Evolutionary conservation across 64 coral and sea anemone genomes (phyloP).

Genomic region (Pocillopora damicornis): DNA sequence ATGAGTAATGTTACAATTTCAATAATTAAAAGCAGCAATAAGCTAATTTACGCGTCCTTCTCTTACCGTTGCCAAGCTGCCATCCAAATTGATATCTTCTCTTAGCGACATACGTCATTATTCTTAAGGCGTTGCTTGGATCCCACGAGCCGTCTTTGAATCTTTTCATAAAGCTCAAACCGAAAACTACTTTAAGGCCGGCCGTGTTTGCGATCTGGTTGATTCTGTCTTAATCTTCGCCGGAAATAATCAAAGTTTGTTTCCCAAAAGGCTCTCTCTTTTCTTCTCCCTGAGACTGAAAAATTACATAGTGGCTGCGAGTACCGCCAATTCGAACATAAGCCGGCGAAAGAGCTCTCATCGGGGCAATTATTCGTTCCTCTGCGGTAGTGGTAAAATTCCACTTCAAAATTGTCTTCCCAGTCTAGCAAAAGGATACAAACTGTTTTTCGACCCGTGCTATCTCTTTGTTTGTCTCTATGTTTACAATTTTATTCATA

Average conservation of each 20-base stretch:
- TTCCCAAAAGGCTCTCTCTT: not conserved
- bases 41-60: not conserved
- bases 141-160: conserved; percentile 36
- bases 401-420: not conserved
- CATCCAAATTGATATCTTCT: conserved; percentile 58
- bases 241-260: conserved; percentile 23
- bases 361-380: conserved; percentile 24
- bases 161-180: conserved; percentile 37
- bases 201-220: conserved; percentile 24
- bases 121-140: conserved; percentile 36
- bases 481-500: not conserved
- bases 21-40: not conserved
- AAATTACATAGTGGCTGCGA: conserved; percentile 49
- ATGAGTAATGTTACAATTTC: no score
- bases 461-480: not conserved
- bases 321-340: conserved; percentile 59
- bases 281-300: not conserved
- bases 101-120: conserved; percentile 50
- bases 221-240: conserved; percentile 54
- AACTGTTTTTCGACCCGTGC: conserved; percentile 1
- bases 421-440: not conserved
- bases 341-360: conserved; percentile 51
- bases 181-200: conserved; percentile 41
- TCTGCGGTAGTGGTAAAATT: not conserved
- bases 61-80: conserved; percentile 65